phyloP scores from a whole-genome alignment of 2,113 vertebrate genomes.

The Stercorarius parasiticus region DNA sequence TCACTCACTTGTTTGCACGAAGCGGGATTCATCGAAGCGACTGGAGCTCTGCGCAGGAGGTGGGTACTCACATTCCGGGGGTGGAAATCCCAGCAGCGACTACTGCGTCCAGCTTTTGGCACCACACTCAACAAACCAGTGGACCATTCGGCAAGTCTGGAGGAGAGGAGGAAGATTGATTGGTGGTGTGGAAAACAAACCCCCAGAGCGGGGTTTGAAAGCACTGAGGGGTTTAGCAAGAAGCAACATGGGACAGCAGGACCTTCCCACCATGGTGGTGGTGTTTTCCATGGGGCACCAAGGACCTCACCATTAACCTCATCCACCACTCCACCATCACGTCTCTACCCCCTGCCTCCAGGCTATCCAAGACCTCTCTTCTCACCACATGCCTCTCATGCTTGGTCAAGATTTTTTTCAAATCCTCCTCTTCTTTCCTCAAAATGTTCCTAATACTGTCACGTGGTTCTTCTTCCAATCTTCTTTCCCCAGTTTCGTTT shows the following conservation, averaged over 20 bases:
- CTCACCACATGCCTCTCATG: not conserved
- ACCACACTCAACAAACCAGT: not conserved
- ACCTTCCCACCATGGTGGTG: not conserved
- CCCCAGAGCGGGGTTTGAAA: not conserved
- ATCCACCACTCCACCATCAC: not conserved
- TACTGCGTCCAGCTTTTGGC: not conserved
- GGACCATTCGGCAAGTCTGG: not conserved
- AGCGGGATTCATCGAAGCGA: not conserved
- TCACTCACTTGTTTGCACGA: not conserved
- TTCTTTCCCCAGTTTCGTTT: not conserved
- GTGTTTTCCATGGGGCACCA: not conserved
- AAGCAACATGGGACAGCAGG: not conserved
- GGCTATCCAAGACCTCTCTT: not conserved
- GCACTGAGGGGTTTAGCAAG: not conserved
- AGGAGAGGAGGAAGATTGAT: not conserved
- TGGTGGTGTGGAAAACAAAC: not conserved
- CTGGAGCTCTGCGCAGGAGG: not conserved
- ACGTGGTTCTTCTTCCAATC: not conserved
- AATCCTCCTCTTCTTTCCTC: not conserved
- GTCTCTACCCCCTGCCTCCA: not conserved
- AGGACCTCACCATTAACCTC: not conserved
- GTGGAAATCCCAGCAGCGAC: not conserved
- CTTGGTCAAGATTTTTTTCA: not conserved
- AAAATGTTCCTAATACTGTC: not conserved
- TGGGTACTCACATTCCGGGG: fast-evolving